phyloP scores from a whole-genome alignment of 2,797 vertebrate genomes.

The Cossypha polioptera region DNA sequence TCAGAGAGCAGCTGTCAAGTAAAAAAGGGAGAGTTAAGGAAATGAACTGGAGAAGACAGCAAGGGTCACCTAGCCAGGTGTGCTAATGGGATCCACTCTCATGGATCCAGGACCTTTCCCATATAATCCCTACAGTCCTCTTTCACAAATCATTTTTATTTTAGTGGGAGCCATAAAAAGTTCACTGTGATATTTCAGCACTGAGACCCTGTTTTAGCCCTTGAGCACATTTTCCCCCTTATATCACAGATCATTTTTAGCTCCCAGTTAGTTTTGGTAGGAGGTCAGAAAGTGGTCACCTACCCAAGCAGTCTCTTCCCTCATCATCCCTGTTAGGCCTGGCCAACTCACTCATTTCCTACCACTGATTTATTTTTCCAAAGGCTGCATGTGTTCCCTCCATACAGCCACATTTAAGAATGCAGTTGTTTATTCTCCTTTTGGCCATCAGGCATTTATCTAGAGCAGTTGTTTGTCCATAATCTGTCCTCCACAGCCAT shows the following conservation, averaged over 20 bases:
- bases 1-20: not conserved
- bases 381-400: not conserved
- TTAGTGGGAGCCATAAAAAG: not conserved
- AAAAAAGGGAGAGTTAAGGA: not conserved
- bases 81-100: not conserved
- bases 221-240: not conserved
- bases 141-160: not conserved
- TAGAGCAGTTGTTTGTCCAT: not conserved
- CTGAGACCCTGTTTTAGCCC: not conserved
- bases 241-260: not conserved
- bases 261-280: not conserved
- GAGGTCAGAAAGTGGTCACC: not conserved
- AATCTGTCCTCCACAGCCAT: not conserved
- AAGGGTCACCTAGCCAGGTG: not conserved
- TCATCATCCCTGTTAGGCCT: not conserved
- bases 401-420: not conserved
- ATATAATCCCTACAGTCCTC: not conserved
- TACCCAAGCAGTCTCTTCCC: not conserved
- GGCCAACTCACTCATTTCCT: not conserved
- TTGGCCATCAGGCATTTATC: not conserved
- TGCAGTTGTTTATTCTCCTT: not conserved
- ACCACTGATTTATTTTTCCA: not conserved
- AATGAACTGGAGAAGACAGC: not conserved
- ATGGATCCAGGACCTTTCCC: not conserved
- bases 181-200: not conserved